These are phyloP conservation scores for Deilephila elpenor DNA, from an alignment of 2,888 invertebrate genomes.

Conservation along the genomic window DNA sequence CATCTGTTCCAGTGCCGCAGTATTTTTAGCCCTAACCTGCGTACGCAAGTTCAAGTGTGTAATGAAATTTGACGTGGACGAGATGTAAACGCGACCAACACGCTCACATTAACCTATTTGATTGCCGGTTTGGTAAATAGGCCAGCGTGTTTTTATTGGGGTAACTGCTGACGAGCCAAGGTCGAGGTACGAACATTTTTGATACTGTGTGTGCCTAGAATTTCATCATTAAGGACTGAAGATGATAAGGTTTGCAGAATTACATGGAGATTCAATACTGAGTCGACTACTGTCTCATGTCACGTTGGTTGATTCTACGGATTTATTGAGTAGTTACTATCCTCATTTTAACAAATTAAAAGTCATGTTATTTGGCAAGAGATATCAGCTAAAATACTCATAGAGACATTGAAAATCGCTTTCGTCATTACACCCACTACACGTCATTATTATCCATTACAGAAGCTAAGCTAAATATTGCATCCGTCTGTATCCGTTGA, in stretches of 20 bases:
- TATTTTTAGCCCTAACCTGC: conserved; percentile 33
- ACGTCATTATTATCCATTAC: not conserved
- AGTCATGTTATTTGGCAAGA: no score
- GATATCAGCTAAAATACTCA: no score
- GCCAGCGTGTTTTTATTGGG: not conserved
- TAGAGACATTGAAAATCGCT: no score
- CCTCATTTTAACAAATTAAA: no score
- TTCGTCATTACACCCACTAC: not conserved
- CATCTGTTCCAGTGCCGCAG: conserved; percentile 29
- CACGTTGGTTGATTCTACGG: no score
- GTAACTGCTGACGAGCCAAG: not conserved
- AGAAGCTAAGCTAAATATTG: not conserved
- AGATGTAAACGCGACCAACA: not conserved
- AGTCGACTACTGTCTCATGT: no score
- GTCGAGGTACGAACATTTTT: no score
- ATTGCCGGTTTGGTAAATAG: not conserved
- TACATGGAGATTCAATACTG: no score
- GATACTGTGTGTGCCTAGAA: no score
- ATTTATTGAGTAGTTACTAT: no score
- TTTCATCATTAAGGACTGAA: no score
- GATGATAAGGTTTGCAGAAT: no score
- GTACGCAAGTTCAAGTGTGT: conserved; percentile 24
- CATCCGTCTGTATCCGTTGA: not conserved
- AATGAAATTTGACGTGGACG: not conserved
- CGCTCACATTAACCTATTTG: not conserved